These are phyloP conservation scores for Spondyliosoma cantharus DNA, from an alignment of 2,797 vertebrate species.

Conservation along the genomic window DNA sequence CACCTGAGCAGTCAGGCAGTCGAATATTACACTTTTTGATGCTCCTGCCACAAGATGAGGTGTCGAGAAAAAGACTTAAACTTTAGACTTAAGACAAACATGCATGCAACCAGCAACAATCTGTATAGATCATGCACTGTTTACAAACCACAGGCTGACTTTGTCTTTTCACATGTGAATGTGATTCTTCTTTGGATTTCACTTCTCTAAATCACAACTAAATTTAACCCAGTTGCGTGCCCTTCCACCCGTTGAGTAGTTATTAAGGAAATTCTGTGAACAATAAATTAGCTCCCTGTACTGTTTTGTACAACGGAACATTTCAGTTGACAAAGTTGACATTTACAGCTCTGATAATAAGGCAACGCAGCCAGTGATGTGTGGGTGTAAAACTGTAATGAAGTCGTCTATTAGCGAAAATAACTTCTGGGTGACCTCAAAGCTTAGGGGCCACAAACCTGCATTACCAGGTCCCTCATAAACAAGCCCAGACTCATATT, in stretches of 20 bases:
- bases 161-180: background rate
- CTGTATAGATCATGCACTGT: background rate
- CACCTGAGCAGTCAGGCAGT: conserved; percentile 29
- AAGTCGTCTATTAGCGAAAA: conserved; percentile 46
- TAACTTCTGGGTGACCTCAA: conserved; percentile 72
- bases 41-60: background rate
- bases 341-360: conserved; percentile 50
- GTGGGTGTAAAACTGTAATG: conserved; percentile 50
- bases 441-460: conserved; percentile 41
- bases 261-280: conserved; percentile 4
- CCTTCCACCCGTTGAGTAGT: background rate
- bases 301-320: background rate
- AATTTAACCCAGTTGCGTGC: conserved; percentile 1
- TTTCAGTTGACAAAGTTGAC: conserved; percentile 34
- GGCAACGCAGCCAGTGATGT: conserved; percentile 15
- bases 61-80: background rate
- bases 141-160: background rate
- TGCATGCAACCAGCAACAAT: background rate
- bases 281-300: conserved; percentile 11
- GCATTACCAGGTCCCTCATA: conserved; percentile 64
- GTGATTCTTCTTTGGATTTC: conserved; percentile 2
- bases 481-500: conserved; percentile 72
- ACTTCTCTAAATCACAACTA: background rate
- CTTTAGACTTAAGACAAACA: background rate
- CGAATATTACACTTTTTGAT: conserved; percentile 2